Base-by-base conservation (phyloP, 2,888 invertebrate species). In the Lysandra bellargus region DNA sequence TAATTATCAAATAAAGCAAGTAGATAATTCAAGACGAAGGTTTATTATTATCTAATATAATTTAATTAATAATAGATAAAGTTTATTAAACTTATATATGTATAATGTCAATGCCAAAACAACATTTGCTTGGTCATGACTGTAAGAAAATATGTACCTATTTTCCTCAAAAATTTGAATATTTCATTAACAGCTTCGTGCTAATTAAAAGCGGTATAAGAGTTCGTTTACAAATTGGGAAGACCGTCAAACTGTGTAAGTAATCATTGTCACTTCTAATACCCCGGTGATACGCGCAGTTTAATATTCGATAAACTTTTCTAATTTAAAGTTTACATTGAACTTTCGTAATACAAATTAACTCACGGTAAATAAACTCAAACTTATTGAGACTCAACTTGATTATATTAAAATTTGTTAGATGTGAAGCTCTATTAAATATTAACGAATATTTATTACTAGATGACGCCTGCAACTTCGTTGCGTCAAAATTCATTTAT, bases 291-390 rank as follows among this genome's bases (percentile, higher is more conserved):
- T 69, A 69, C 69, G 9, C 33, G 69, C 33, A 74, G 74, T 74
- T 74, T 74, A 44, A 74, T 74, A 74, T 74, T 74, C 74, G 74
- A 74, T 30, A n/a, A 74, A 74, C 40, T 74, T 74, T 74, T 74
- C 74, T 44, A 74, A 44, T 74, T 74, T 74, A 44, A 44, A 74
- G 74, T 74, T 74, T 44, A 33, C 69, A 69, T 69, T 44, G 74
- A 74, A 74, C 74, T 74, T 74, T 40, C n/a, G 40, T 40, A 4
- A 69, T 69, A 69, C 69, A 44, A 74, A 74, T 74, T 74, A 40
- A 9, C n/a, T 69, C 33, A 69, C 69, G 33, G 69, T 69, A 33
- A 69, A 69, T 69, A 69, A 33, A 69, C 69, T 37, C 14, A 4
- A 69, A 69, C 17, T 37, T 69, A 69, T 69, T 17, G 33, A 33